Percentiles rank a stretch among this genome's conserved stretches.
phyloP scores from a whole-genome alignment of 1,140 invertebrate genomes.

The Magallana gigas region DNA sequence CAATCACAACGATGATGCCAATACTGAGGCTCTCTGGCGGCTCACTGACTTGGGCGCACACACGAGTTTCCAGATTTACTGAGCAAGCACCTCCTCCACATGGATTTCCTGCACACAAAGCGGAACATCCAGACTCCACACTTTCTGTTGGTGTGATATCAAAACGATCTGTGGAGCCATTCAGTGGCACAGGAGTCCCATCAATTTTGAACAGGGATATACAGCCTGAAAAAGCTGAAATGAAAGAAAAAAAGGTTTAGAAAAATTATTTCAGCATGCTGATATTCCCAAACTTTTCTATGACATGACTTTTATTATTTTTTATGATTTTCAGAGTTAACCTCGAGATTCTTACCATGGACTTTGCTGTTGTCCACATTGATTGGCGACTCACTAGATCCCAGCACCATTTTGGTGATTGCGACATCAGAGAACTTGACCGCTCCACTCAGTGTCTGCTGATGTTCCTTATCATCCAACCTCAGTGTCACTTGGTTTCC shows the following conservation, averaged over 20 bases:
- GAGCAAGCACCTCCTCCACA: slow-evolving; percentile 57
- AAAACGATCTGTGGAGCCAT: slow-evolving; percentile 83
- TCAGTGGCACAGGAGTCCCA: slow-evolving; percentile 92
- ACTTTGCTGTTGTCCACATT: slow-evolving; percentile 11
- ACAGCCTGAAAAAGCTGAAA: slow-evolving; percentile 90
- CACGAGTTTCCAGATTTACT: slow-evolving; percentile 53
- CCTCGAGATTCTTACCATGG: slow-evolving; percentile 13
- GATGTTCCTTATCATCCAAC: slow-evolving; percentile 10
- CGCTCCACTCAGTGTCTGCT: slow-evolving; percentile 10
- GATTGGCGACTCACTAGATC: slow-evolving; percentile 52
- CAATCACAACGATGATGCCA: slow-evolving; percentile 72
- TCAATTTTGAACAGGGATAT: slow-evolving; percentile 93
- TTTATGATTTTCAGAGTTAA: neutral
- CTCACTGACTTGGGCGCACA: slow-evolving; percentile 83
- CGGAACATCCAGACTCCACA: slow-evolving; percentile 62
- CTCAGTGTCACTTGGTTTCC: slow-evolving; percentile 32
- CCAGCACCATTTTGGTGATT: slow-evolving; percentile 62
- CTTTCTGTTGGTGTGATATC: slow-evolving; percentile 60
- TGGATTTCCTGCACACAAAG: slow-evolving; percentile 61
- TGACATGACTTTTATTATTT: neutral
- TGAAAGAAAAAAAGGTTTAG: slow-evolving; percentile 8
- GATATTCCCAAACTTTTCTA: no score
- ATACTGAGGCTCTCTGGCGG: slow-evolving; percentile 59
- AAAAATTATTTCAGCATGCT: neutral
- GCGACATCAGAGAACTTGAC: slow-evolving; percentile 65